Base-by-base conservation (phyloP, 2,113 vertebrate genomes). In the Paraplagusia blochii region DNA sequence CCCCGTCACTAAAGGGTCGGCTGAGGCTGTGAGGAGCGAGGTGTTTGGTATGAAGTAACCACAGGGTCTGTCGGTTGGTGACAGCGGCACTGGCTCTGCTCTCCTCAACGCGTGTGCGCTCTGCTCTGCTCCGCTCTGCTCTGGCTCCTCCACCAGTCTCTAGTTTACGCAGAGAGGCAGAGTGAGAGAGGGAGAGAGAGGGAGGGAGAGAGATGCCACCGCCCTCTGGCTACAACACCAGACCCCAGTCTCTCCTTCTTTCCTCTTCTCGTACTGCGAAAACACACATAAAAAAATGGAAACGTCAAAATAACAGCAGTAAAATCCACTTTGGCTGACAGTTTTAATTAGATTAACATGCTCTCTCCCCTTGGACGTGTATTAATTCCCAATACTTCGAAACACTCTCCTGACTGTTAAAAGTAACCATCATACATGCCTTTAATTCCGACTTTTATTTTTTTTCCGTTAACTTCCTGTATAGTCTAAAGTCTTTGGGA, bases 181-280 rank as follows among this genome's bases (percentile, higher is more conserved):
- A 71, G 72, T 84, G 82, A 82, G 61, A 85, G 45, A 12, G 45
- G 1, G 45, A 14, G 80, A 66, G 74, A 68, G 69, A 85, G 82
- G 78, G 74, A 75, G 79, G 63, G 77, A 70, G 74, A 85, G 82
- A 81, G 60, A 85, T 79, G 83, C 87, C 86, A 79, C 87, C 87
- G 87, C 87, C 86, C 89, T 88, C 85, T 79, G 82, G 80, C 66
- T 81, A 81, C 75, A 69, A 58, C 19, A 22, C 33, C 13, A 56
- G 16, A 58, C 58, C 70, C 59, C 14, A 18, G 0, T 50, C 18
- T 12, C 44, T 3, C 38, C n/a, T n/a, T 16, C 46, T 44, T 7
- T 29, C 7, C 19, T 38, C 35, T 40, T 3, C n/a, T 0, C 1
- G 0, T 4, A 19, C 18, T 57, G 53, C 18, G 19, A 15, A 16